Conservation (phyloP, 2,113 vertebrate genomes). For the Mellivora capensis region DNA sequence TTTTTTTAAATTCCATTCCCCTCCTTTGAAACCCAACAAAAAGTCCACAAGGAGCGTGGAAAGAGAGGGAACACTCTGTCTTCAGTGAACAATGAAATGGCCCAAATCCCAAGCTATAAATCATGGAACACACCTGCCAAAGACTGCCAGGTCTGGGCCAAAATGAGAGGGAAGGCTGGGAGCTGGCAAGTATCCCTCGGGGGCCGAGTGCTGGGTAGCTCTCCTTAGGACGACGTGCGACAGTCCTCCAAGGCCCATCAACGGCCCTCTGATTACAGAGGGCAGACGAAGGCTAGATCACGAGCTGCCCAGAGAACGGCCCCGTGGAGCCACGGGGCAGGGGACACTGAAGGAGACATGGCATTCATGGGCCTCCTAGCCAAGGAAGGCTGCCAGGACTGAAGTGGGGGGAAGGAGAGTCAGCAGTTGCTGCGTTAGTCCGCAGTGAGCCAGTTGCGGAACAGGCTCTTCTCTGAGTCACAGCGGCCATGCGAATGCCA, state of each 20-base stretch:
- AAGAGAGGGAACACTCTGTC: conserved; percentile 1
- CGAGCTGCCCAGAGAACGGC: background rate
- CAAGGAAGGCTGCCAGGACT: background rate
- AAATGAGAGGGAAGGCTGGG: background rate
- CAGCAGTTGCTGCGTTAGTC: background rate
- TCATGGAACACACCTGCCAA: conserved; percentile 36
- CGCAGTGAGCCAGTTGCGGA: background rate
- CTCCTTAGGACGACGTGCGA: background rate
- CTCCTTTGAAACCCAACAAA: conserved; percentile 18
- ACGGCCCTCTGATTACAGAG: background rate
- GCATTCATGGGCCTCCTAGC: background rate
- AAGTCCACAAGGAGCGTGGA: conserved; percentile 22
- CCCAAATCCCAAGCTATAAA: conserved; percentile 19
- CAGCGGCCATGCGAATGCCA: background rate
- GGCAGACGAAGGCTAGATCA: background rate
- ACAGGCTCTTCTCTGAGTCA: background rate
- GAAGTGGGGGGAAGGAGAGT: background rate
- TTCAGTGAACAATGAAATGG: conserved; percentile 45
- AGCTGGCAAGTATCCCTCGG: background rate
- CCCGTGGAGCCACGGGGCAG: background rate
- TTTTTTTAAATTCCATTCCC: background rate
- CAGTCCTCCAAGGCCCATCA: background rate
- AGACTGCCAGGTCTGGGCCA: background rate
- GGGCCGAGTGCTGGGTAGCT: background rate
- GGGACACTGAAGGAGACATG: background rate